Evolutionary conservation across 2,797 vertebrate genomes (phyloP), one percentile per base, ranked within the genome.

Genomic region (Sphenodon punctatus): DNA sequence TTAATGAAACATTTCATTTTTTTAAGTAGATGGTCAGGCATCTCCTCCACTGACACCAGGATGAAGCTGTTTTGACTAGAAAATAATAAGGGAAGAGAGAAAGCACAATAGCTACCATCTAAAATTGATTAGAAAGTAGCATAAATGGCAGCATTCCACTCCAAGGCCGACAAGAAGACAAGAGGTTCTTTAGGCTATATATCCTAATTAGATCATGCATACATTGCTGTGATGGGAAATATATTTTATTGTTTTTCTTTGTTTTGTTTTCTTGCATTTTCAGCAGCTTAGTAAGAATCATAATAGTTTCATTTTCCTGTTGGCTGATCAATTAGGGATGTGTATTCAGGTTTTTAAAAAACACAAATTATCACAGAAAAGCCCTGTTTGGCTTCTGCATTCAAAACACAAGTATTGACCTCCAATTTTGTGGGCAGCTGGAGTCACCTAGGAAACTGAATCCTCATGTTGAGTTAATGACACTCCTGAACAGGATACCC

Each of bases 11-110:
- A 58, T 74, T 91, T 90, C 43, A 77, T 41, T 91, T 91, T 79
- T 90, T 55, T 82, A 51, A 92, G 91, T 78, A 91, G 76, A 67
- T 91, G 67, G 86, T 82, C 80, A 82, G 86, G 34, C 2, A 53
- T 56, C 67, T 82, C 81, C 78, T 88, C 42, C 64, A 43, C 11
- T 80, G 36, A 81, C 10, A 75, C 3, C n/a, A 89, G 16, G 3
- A 87, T 79, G 74, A 90, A 75, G 32, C 68, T 82, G 32, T 77
- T 67, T 87, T 88, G 70, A 85, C 58, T 68, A 60, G 41, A 68
- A 91, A 88, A 78, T 78, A 87, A 67, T 49, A 17, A 63, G 73
- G 58, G 59, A 55, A 14, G 66, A 58, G 55, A 51, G 79, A 85
- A 86, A 82, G 80, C 85, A 58, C 32, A 69, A 72, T 64, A 70